Evolutionary conservation across 1,140 invertebrate genomes (phyloP).

Genomic region (Lutraria rhynchaena): DNA sequence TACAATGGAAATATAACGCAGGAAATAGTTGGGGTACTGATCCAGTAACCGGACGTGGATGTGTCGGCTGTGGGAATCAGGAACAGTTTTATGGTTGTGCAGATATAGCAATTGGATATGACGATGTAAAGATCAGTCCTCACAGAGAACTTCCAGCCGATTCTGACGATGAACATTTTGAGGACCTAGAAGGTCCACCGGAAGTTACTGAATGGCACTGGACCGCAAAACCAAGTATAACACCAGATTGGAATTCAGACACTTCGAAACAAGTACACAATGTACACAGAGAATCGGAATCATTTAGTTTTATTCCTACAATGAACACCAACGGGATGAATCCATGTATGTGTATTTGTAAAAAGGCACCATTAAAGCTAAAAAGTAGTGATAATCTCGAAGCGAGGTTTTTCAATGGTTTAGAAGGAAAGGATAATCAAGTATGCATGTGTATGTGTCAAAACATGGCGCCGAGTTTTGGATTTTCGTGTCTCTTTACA

Average conservation of each 20-base stretch:
- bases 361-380: slow-evolving; percentile 40
- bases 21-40: slow-evolving; percentile 79
- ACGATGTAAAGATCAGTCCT: slow-evolving; percentile 60
- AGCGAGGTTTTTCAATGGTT: slow-evolving; percentile 41
- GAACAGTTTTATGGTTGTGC: slow-evolving; percentile 80
- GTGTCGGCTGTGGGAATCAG: slow-evolving; percentile 77
- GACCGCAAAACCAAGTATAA: slow-evolving; percentile 14
- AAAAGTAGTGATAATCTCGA: slow-evolving; percentile 22
- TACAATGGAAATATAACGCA: slow-evolving; percentile 81
- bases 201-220: slow-evolving; percentile 24
- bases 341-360: slow-evolving; percentile 58
- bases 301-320: slow-evolving; percentile 57
- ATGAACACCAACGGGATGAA: slow-evolving; percentile 54
- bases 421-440: slow-evolving; percentile 55
- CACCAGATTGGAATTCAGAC: slow-evolving; percentile 3
- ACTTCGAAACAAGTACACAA: slow-evolving; percentile 38
- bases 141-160: slow-evolving; percentile 58
- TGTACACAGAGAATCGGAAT: slow-evolving; percentile 9
- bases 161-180: slow-evolving; percentile 23
- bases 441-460: slow-evolving; percentile 62
- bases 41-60: slow-evolving; percentile 62
- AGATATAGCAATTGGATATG: slow-evolving; percentile 76
- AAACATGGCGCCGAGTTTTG: slow-evolving; percentile 15
- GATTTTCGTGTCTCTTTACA: slow-evolving; percentile 5
- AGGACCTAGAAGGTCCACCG: slow-evolving; percentile 16